Percentiles rank a stretch among this genome's conserved stretches.
Conservation (phyloP, 2,113 vertebrate species). For the Cyphomyrus plagiostoma region DNA sequence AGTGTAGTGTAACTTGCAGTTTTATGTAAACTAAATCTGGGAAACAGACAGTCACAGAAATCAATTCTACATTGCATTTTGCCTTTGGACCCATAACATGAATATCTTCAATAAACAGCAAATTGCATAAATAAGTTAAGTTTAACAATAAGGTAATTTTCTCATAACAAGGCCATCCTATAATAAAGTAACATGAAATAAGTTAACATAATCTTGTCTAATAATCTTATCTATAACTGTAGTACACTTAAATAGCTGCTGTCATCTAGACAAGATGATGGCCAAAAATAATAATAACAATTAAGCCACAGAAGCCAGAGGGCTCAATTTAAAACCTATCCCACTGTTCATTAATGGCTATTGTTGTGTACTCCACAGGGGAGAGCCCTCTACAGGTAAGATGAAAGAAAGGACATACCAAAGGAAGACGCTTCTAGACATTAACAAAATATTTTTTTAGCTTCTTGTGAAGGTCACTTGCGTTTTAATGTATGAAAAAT, state of each 20-base stretch:
- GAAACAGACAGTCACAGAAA: background rate
- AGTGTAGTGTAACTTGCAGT: background rate
- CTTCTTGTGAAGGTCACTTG: background rate
- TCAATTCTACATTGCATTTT: background rate
- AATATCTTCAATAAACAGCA: background rate
- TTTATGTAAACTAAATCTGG: background rate
- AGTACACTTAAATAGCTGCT: background rate
- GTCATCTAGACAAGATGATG: background rate
- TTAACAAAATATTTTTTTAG: background rate
- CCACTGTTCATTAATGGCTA: background rate
- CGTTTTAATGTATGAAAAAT: background rate
- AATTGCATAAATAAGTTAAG: background rate
- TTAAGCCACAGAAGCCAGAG: background rate
- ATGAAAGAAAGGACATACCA: background rate
- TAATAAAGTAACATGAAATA: background rate
- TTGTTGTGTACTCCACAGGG: background rate
- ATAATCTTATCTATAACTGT: background rate
- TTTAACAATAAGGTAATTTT: background rate
- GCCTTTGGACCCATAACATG: background rate
- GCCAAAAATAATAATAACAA: background rate
- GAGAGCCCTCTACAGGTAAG: background rate
- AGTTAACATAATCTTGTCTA: background rate
- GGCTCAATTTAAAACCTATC: background rate
- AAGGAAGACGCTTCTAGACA: background rate
- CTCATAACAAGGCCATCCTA: background rate